These are phyloP conservation scores for Cynodonichthys magdalenae DNA, from an alignment of 2,797 vertebrate species.

Conservation along the genomic window DNA sequence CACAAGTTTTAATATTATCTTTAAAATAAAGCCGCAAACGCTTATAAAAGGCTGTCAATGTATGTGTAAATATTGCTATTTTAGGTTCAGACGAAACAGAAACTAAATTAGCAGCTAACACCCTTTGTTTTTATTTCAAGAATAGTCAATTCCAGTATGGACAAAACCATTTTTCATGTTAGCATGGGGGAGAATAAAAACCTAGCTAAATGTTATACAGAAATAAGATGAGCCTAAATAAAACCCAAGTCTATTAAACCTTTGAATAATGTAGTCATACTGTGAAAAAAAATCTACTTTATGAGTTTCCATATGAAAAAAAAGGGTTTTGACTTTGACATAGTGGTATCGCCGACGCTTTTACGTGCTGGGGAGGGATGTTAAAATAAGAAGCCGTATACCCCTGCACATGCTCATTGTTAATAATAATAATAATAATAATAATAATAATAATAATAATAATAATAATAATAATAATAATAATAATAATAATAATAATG, in stretches of 20 bases:
- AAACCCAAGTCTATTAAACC: too few species aligned
- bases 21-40: accelerated
- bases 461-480: too few species aligned
- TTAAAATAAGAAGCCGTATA: too few species aligned
- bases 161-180: constrained; percentile 50
- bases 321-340: not conserved
- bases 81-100: not conserved
- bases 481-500: too few species aligned
- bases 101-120: not conserved
- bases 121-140: not conserved
- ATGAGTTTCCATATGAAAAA: not conserved
- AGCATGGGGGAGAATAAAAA: constrained; percentile 23
- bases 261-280: not conserved
- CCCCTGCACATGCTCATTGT: too few species aligned
- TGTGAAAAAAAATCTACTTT: accelerated
- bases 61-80: not conserved
- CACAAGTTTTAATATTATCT: too few species aligned
- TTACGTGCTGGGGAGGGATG: not conserved
- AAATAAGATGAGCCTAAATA: too few species aligned
- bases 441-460: too few species aligned
- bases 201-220: too few species aligned
- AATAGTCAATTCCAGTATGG: constrained; percentile 55
- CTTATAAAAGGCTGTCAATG: accelerated
- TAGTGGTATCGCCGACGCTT: constrained; percentile 6
- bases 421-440: too few species aligned